Evolutionary conservation across 2,113 vertebrate species (phyloP).

Genomic region (Serilophus lunatus): DNA sequence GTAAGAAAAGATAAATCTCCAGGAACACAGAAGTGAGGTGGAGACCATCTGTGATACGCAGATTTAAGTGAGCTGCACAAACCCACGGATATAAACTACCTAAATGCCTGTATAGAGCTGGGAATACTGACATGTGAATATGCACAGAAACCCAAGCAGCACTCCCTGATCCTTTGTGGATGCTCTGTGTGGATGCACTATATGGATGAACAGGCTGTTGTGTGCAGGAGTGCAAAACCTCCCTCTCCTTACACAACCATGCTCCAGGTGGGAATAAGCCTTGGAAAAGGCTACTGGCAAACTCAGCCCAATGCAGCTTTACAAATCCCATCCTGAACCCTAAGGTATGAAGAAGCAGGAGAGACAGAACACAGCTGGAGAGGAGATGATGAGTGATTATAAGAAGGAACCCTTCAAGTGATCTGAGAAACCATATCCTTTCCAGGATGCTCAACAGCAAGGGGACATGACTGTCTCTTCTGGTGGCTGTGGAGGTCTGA

Average conservation of each 20-base stretch:
- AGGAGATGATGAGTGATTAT: background rate
- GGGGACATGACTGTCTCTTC: background rate
- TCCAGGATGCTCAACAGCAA: background rate
- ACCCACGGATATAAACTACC: background rate
- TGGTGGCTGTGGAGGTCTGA: background rate
- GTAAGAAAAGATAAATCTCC: background rate
- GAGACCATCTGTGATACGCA: background rate
- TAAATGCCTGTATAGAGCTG: background rate
- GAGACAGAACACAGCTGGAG: background rate
- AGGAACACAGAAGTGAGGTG: background rate
- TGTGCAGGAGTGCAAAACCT: background rate
- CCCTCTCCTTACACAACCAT: background rate
- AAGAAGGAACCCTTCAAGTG: background rate
- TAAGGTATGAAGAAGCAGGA: background rate
- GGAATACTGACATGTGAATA: background rate
- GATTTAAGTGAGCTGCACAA: background rate
- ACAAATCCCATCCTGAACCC: background rate
- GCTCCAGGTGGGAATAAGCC: background rate
- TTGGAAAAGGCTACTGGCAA: background rate
- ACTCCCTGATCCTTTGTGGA: background rate
- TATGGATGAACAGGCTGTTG: background rate
- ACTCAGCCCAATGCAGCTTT: background rate
- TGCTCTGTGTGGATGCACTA: background rate
- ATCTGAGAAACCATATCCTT: background rate
- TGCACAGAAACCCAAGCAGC: background rate